Base-by-base conservation (phyloP, 2,113 vertebrate genomes). In the Thalassoma bifasciatum region DNA sequence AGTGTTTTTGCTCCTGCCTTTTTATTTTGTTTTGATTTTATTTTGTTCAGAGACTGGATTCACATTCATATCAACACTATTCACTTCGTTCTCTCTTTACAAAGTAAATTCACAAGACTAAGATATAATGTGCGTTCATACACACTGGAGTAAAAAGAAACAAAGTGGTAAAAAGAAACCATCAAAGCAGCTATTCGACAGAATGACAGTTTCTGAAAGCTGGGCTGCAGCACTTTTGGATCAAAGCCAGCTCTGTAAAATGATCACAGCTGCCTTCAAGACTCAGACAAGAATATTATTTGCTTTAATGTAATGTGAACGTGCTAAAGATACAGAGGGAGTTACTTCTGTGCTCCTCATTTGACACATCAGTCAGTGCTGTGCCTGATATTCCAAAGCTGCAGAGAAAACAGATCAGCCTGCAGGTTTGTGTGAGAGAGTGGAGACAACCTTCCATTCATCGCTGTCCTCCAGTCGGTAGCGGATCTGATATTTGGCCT, bases 401-500 rank as follows among this genome's bases (percentile, higher is more conserved):
- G 30, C 24, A 60, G 52, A 61, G 46, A 36, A 1, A n/a, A 30
- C 14, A 16, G 16, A 24, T 13, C 23, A 42, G 46, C 63, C 17
- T 36, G 53, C 2, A 17, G 37, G 23, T 47, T 4, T 63, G 49
- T 59, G 44, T 21, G 7, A 4, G 37, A 37, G 24, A 8, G 46
- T 62, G 64, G 12, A 10, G 22, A 57, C 21, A 89, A 99, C 97
- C 97, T 98, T 98, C 97, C 97, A 99, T 61, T 98, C 96, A 1
- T 91, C 83, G 84, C 97, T 96, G 91, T 97, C 96, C 92, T 99
- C 97, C 71, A 98, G 95, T 0, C 97, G 93, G 91, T 99, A 99
- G 84, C 97, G 96, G 75, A 99, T 98, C 94, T 99, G 97, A 87
- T 99, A 99, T 89, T 97, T 98, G 92, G 97, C 96, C 92, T 97